Evolutionary conservation across 2,888 invertebrate species (phyloP), one percentile per base, ranked within the genome.

Genomic region (Morinoia aosen): DNA sequence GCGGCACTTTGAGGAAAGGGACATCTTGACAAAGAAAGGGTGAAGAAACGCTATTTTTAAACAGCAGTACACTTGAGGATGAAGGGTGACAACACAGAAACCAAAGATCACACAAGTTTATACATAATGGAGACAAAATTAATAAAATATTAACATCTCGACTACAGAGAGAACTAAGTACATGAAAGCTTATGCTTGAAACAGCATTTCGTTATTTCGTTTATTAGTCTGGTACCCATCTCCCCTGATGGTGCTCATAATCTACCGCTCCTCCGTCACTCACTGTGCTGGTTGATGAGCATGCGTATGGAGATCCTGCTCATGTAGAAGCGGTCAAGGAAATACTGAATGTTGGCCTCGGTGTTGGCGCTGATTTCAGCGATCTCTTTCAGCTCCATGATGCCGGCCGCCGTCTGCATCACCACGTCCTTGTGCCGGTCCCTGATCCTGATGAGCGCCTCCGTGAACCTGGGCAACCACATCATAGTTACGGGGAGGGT

Each of bases 271-370:
- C 48, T 48, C 48, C 48, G 12, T 61, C 39, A 98, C 99, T 98
- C 97, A 99, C 99, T 99, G 97, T 99, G 99, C 97, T 99, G 99
- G 97, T 99, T 99, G 97, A 99, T 99, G 95, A 99, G 98, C 99
- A 99, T 99, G 97, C 99, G 98, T 97, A 99, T 99, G 94, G 99
- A 99, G 97, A 99, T 99, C 95, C 99, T 98, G 96, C 99, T 99
- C 99, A 99, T 99, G 97, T 99, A 99, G 97, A 99, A 99, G 96
- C 99, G 98, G 97, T 99, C 99, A 96, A 99, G 98, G 98, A 99
- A 99, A 98, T 99, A 99, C 97, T 99, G 99, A 97, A 99, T 99
- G 97, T 99, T 99, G 97, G 98, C 98, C 97, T 99, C 99, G 91
- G 98, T 98, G 96, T 98, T 98, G 19, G 98, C 98, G 97, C 97